Evolutionary conservation across 1,140 invertebrate genomes (phyloP), one percentile per base, ranked within the genome.

Genomic region (Rhopalosiphum padi): DNA sequence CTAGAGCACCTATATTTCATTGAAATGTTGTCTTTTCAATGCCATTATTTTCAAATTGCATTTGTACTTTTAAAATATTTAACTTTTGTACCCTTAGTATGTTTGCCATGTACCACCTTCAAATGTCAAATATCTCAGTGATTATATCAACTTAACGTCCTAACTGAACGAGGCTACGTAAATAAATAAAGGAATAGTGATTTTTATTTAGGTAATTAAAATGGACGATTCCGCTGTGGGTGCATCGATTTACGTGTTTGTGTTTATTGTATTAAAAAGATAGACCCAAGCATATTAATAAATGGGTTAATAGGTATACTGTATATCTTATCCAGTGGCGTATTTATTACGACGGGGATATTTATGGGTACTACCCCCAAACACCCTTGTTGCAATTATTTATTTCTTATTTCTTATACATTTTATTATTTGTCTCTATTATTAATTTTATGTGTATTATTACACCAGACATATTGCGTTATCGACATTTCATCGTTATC

Each of bases 401-500:
- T 3, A 15, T n/a, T n/a, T n/a, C 4, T 77, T 77, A 35, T 77
- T 77, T 77, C n/a, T 77, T 18, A 18, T n/a, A n/a, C 60, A 77
- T 77, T n/a, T n/a, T 77, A n/a, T 6, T 77, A 51, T 60, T 60
- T 60, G 1, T 60, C 7, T 8, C 23, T 51, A 77, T n/a, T 30
- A 68, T n/a, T n/a, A n/a, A 68, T 68, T 11, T n/a, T n/a, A n/a
- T n/a, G 15, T n/a, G 15, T n/a, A n/a, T 77, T 77, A 77, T n/a
- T 77, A 18, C n/a, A 6, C 4, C 30, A 77, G 60, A 18, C 15
- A n/a, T n/a, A 77, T 68, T n/a, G n/a, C 60, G 60, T n/a, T 77
- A 77, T 77, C 60, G 60, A 77, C 60, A n/a, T 77, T 77, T n/a
- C 60, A n/a, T 77, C 60, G 30, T 77, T 77, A 77, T 77, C n/a